Conservation (phyloP, 2,797 vertebrate species). For the Argentina silus region DNA sequence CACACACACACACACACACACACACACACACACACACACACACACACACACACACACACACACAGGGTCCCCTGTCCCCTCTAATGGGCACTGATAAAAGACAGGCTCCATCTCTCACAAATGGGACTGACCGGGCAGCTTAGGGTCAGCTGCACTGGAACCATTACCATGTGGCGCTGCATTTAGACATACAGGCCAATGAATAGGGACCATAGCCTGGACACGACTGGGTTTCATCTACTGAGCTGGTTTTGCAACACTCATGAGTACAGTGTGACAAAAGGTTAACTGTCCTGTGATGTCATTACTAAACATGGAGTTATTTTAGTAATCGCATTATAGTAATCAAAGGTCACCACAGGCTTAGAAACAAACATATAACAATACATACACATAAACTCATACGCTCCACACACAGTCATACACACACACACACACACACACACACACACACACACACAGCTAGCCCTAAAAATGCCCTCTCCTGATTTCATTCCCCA, state of each 20-base stretch:
- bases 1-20: conserved; percentile 49
- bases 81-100: conserved; percentile 84
- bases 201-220: conserved; percentile 48
- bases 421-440: background rate
- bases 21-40: conserved; percentile 56
- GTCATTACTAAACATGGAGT: conserved; percentile 20
- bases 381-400: background rate
- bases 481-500: conserved; percentile 18
- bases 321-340: conserved; percentile 44
- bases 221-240: conserved; percentile 21
- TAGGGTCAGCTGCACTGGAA: conserved; percentile 65
- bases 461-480: background rate
- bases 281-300: conserved; percentile 38
- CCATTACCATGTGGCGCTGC: conserved; percentile 67
- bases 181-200: conserved; percentile 60
- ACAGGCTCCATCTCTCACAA: conserved; percentile 78
- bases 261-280: conserved; percentile 43
- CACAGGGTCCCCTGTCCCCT: conserved; percentile 60
- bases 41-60: conserved; percentile 49
- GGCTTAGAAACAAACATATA: background rate
- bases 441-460: background rate
- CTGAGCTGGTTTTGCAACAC: conserved; percentile 29
- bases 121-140: conserved; percentile 58
- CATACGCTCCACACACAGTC: background rate
- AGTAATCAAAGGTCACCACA: conserved; percentile 25